Evolutionary conservation across 2,888 invertebrate species (phyloP).

Genomic region (Dicyrtoma fusca): DNA sequence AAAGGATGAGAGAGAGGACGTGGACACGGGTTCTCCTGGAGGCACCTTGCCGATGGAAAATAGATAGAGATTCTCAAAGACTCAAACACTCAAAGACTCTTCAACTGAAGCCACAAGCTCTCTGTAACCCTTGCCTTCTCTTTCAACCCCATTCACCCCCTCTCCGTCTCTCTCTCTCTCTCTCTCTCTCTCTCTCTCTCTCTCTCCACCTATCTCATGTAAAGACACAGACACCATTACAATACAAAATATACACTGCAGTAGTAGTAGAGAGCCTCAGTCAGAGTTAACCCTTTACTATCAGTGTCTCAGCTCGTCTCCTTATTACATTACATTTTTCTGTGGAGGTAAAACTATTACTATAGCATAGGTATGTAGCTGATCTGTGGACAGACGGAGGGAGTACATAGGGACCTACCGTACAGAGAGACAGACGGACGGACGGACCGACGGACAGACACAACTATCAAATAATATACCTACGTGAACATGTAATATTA

Average conservation of each 20-base stretch:
- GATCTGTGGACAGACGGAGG: too few species aligned
- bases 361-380: too few species aligned
- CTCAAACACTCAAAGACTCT: not conserved
- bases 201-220: not conserved
- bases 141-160: conserved; percentile 38
- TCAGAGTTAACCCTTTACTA: too few species aligned
- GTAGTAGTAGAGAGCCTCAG: not conserved
- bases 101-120: not conserved
- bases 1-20: conserved; percentile 33
- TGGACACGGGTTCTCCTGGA: conserved; percentile 42
- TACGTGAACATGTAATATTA: too few species aligned
- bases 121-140: conserved; percentile 38
- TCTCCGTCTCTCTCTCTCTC: not conserved
- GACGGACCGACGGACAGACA: too few species aligned
- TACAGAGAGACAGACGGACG: too few species aligned
- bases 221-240: not conserved
- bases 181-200: conserved; percentile 7
- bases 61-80: conserved; percentile 6
- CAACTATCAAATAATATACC: too few species aligned
- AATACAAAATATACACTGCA: conserved; percentile 2
- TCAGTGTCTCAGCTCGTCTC: not conserved
- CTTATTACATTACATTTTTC: too few species aligned
- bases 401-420: too few species aligned
- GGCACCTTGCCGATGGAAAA: conserved; percentile 38
- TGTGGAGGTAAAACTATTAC: too few species aligned